Base-by-base conservation (phyloP, 2,797 vertebrate genomes). In the Huso huso region DNA sequence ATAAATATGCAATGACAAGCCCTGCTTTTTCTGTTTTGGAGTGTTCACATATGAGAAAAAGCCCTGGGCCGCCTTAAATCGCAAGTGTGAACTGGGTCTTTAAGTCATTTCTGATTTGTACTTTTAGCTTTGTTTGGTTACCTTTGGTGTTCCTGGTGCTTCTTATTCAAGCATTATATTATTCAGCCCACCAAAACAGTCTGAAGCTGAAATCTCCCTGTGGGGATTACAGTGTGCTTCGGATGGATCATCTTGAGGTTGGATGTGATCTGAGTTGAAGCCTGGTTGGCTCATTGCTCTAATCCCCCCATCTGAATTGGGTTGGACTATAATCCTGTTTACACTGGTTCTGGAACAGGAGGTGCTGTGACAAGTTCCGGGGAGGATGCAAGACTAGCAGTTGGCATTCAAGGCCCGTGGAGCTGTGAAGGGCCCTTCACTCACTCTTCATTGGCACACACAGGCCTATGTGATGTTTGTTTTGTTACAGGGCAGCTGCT, bases 251-350 rank as follows among this genome's bases (percentile, higher is more conserved):
- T 11, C 55, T 8, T 53, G 64, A 15, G 51, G 10, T 63, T 6
- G 23, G 12, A 49, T 2, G 6, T 4, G 49, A 15, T 13, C 18
- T 50, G 2, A 53, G 15, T 10, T 64, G 50, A 23, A 7, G 51
- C 51, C 63, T 51, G 37, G 79, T 82, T 84, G 83, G 81, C 79
- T 81, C 82, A 81, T 83, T 80, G 80, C 82, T 81, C 82, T 82
- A 58, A n/a, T 58, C 55, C 55, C 61, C 81, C 82, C 84, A 81
- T 82, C 72, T 61, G 69, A 68, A 73, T 7, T 10, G 12, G 37
- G 10, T 13, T 49, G 49, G 62, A 49, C 48, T 50, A 37, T 49
- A 48, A 57, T 49, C 9, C 51, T 13, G n/a, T 52, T 13, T 59
- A 6, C 48, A 8, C 67, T 62, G 51, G 6, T 64, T 68, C 71